These are phyloP conservation scores for Tiliacea aurago DNA, from an alignment of 2,888 invertebrate species.

Conservation along the genomic window DNA sequence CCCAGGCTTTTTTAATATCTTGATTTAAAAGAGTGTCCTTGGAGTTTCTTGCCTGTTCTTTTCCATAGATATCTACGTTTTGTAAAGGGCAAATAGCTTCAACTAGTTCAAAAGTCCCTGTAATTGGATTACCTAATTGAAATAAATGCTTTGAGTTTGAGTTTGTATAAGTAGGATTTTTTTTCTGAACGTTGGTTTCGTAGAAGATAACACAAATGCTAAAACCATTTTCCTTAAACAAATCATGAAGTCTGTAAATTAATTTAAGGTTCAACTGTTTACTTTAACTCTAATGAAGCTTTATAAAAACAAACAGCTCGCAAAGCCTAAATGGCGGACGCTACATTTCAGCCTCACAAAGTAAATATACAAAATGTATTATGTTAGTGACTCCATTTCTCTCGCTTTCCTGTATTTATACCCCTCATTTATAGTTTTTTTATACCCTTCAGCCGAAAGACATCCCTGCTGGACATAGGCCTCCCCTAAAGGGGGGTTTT, in stretches of 20 bases:
- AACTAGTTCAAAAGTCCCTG: too few relatives aligned
- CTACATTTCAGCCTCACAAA: conserved; percentile 32
- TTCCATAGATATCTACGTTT: too few relatives aligned
- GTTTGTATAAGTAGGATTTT: too few relatives aligned
- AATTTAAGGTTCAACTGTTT: conserved; percentile 17
- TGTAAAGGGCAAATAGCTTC: too few relatives aligned
- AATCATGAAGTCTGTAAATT: conserved; percentile 10
- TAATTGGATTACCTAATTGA: too few relatives aligned
- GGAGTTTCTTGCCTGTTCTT: too few relatives aligned
- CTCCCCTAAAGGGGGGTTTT: too few relatives aligned
- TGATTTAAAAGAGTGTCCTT: too few relatives aligned
- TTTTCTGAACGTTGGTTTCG: neutral
- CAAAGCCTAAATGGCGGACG: conserved; percentile 32
- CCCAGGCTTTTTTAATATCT: too few relatives aligned
- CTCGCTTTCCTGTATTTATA: conserved; percentile 15
- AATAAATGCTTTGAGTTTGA: too few relatives aligned
- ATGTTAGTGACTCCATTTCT: conserved; percentile 34
- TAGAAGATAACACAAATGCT: neutral
- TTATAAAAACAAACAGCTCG: conserved; percentile 31
- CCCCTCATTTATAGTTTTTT: too few relatives aligned
- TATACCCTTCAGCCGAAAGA: neutral
- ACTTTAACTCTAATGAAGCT: conserved; percentile 39
- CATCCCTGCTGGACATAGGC: too few relatives aligned
- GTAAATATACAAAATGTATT: conserved; percentile 46
- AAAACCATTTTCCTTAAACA: neutral